Evolutionary conservation across 2,888 invertebrate genomes (phyloP), one percentile per base, ranked within the genome.

Genomic region (Entomobrya multifasciata): DNA sequence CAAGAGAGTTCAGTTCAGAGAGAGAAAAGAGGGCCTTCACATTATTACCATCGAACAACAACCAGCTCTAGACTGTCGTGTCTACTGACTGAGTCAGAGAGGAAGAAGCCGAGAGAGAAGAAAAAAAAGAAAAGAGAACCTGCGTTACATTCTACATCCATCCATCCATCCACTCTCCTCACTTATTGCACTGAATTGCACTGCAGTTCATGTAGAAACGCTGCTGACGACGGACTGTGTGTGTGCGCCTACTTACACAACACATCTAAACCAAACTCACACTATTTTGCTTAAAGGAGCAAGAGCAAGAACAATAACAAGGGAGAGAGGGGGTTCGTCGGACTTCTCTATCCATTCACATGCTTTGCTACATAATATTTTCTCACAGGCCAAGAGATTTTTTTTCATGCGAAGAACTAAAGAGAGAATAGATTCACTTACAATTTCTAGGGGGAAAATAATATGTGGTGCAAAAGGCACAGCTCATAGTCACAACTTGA

Each of bases 371-470:
- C 36, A n/a, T n/a, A n/a, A n/a, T n/a, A n/a, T n/a, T n/a, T n/a
- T n/a, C n/a, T n/a, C n/a, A n/a, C n/a, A n/a, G n/a, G n/a, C n/a
- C n/a, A n/a, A n/a, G n/a, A n/a, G n/a, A n/a, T n/a, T n/a, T n/a
- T n/a, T n/a, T n/a, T n/a, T n/a, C n/a, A n/a, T n/a, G n/a, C n/a
- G n/a, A n/a, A n/a, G n/a, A n/a, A n/a, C n/a, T n/a, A n/a, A n/a
- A n/a, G 65, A 60, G 60, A 81, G 57, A 47, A 77, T 47, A 52
- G 70, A 72, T 85, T 79, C 79, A 79, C 85, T 85, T 85, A 79
- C 85, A 70, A 79, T 85, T 85, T 85, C 85, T 85, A 85, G 74
- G 79, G 77, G n/a, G 74, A 77, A 79, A 85, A 85, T 62, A 65
- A 41, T 20, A 41, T 65, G 65, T 10, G 74, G 47, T 20, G 70